Evolutionary conservation across 2,797 vertebrate species (phyloP).

Genomic region (Cercopithecus neglectus): DNA sequence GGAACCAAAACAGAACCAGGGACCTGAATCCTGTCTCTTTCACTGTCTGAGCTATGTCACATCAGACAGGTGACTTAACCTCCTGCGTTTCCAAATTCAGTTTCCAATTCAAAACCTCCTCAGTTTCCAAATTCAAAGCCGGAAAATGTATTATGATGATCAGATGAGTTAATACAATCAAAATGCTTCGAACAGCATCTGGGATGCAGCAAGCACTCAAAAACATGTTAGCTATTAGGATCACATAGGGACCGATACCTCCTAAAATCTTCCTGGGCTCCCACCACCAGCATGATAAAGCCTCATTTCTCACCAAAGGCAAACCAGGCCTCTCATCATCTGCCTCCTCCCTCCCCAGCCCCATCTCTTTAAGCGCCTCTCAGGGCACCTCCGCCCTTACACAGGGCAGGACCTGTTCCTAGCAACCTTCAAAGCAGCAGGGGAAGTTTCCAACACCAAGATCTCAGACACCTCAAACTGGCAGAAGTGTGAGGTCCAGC

Average conservation of each 20-base stretch:
- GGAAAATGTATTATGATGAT: neutral
- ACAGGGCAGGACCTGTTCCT: neutral
- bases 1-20: neutral
- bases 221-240: neutral
- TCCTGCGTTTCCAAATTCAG: neutral
- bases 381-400: too few relatives aligned
- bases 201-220: neutral
- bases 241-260: neutral
- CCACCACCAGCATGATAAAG: neutral
- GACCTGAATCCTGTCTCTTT: neutral
- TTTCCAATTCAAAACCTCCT: neutral
- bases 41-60: neutral
- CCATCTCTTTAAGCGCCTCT: neutral
- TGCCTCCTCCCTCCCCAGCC: neutral
- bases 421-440: neutral
- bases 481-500: neutral
- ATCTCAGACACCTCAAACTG: neutral
- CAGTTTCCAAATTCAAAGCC: neutral
- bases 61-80: neutral
- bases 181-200: neutral
- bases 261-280: neutral
- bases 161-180: neutral
- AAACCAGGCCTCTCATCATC: neutral
- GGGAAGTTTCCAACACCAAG: neutral
- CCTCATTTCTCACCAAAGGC: neutral